phyloP scores from a whole-genome alignment of 2,113 vertebrate species.

The Heteronetta atricapilla region DNA sequence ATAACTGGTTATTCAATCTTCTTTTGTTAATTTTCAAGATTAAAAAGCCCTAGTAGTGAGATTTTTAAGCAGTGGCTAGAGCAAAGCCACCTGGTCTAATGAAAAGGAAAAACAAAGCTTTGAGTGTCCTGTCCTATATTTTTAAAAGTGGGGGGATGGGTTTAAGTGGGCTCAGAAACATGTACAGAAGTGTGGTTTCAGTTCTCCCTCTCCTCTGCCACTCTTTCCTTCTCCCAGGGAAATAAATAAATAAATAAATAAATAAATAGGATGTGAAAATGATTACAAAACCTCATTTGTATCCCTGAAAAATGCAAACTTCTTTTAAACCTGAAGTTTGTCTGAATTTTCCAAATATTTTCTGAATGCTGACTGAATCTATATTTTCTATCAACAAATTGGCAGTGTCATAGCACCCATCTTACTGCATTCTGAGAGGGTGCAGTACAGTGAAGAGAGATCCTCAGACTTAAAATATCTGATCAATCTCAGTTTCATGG shows the following conservation, averaged over 20 bases:
- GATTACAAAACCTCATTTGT: neutral
- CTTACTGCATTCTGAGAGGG: neutral
- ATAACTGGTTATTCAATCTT: neutral
- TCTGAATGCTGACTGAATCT: neutral
- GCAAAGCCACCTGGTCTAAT: neutral
- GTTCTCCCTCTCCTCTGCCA: neutral
- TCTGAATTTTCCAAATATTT: neutral
- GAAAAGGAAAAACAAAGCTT: neutral
- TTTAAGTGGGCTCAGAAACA: neutral
- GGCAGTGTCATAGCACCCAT: neutral
- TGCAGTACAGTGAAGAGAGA: neutral
- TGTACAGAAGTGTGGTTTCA: neutral
- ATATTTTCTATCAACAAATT: neutral
- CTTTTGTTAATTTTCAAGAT: neutral
- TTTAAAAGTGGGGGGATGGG: neutral
- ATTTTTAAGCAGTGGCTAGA: neutral
- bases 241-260: too few relatives aligned
- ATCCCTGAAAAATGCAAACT: neutral
- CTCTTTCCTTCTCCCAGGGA: neutral
- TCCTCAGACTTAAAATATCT: neutral
- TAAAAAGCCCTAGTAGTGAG: neutral
- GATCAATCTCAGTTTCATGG: neutral
- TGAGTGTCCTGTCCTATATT: fast-evolving
- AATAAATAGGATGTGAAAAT: too few relatives aligned
- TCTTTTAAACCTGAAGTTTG: neutral